These are phyloP conservation scores for Manis pentadactyla DNA, from an alignment of 2,797 vertebrate genomes.

Conservation along the genomic window DNA sequence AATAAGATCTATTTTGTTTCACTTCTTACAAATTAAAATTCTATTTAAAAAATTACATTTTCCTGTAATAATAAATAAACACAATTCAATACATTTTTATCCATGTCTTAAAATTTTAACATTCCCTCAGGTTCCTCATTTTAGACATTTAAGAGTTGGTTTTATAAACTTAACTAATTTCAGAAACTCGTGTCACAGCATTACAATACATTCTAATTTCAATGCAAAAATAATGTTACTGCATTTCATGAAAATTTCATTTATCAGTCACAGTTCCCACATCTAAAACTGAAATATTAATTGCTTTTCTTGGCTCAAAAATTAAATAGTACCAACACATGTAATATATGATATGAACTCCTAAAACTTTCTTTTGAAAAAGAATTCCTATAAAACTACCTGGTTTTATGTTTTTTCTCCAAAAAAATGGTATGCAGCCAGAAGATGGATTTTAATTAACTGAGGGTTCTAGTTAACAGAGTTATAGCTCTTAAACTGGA, in stretches of 20 bases:
- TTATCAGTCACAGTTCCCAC: background rate
- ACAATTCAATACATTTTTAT: background rate
- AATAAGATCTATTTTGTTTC: background rate
- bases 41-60: background rate
- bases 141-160: background rate
- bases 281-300: slow-evolving; percentile 15
- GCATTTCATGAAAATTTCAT: background rate
- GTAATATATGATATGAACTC: background rate
- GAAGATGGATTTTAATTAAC: background rate
- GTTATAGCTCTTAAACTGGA: background rate
- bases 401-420: background rate
- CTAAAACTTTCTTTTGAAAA: slow-evolving; percentile 21
- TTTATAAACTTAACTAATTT: background rate
- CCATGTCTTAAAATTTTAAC: slow-evolving; percentile 31
- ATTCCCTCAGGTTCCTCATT: background rate
- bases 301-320: slow-evolving; percentile 22
- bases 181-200: background rate
- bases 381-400: background rate
- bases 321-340: background rate
- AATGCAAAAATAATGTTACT: background rate
- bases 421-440: background rate
- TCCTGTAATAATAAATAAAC: background rate
- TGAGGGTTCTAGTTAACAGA: background rate
- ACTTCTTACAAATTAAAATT: background rate
- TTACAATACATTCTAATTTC: slow-evolving; percentile 19